Conservation (phyloP, 92 coral and sea anemone species). For the Phenganax marumi region DNA sequence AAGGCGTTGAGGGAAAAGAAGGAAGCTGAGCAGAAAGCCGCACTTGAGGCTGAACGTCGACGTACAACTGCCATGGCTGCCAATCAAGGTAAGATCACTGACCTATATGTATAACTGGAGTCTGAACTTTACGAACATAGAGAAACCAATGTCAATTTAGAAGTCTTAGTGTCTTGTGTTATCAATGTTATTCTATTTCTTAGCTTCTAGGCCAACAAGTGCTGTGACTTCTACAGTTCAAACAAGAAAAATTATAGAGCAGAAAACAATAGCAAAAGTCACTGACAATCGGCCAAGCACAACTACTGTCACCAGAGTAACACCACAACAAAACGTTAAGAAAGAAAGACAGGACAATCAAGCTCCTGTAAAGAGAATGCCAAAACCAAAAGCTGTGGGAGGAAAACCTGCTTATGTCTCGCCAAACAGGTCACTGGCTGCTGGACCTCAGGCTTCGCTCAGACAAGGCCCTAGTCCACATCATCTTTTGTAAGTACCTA, state of each 20-base stretch:
- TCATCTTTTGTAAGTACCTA: slow-evolving; percentile 2
- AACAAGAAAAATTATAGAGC: not conserved
- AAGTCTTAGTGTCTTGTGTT: too few species aligned
- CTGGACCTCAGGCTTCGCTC: slow-evolving; percentile 30
- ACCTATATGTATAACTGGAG: too few species aligned
- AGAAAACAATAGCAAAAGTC: not conserved
- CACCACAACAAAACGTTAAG: not conserved
- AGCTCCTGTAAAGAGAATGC: not conserved
- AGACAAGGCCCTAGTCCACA: slow-evolving; percentile 25
- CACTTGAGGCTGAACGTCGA: not conserved
- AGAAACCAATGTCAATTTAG: too few species aligned
- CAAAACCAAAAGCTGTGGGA: not conserved
- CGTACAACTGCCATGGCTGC: slow-evolving; percentile 7
- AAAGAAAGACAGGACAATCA: not conserved
- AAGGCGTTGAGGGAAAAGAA: not conserved
- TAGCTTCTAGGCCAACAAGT: not conserved
- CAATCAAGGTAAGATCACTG: not conserved
- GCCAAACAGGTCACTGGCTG: not conserved
- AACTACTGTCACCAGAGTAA: not conserved
- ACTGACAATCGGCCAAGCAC: too few species aligned
- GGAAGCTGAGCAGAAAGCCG: slow-evolving; percentile 12
- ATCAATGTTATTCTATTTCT: not conserved
- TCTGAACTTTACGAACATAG: too few species aligned
- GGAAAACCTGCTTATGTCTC: slow-evolving; percentile 7
- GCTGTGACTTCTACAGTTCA: not conserved